Base-by-base conservation (phyloP, 1,140 invertebrate genomes). In the Trichonephila clavata region DNA sequence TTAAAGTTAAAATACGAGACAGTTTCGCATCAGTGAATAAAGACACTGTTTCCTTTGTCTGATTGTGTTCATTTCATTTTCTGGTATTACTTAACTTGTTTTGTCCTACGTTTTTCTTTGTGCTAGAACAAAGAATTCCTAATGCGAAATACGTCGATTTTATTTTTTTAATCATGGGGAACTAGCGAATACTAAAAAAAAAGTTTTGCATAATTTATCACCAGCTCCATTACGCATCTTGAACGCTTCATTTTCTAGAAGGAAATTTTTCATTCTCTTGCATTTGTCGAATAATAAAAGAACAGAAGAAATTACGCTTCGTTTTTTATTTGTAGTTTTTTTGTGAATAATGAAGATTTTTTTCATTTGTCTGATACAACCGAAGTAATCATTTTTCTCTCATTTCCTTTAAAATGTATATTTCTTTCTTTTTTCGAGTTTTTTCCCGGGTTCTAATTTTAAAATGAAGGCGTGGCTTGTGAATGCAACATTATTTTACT, bases 171-270 rank as follows among this genome's bases (percentile, higher is more conserved):
- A 86, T 86, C 60, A 86, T 61, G 14, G 59, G 24, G 8, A 86
- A 20, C 50, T 24, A 24, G 18, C 39, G 81, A n/a, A n/a, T 27
- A 2, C 7, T 63, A 63, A 61, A 86, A 86, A 86, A 39, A 57
- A 90, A 2, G 27, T 90, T 80, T 90, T 90, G 43, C 68, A 90
- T 90, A 90, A 90, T 90, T 90, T 90, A 90, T 90, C 88, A 90
- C 50, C 27, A 14, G 71, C 32, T 80, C 88, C 88, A 90, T 90
- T 90, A 90, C 68, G 50, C 71, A 27, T 60, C 68, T 60, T 90
- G 88, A 90, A 90, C 68, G 88, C 88, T 90, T 90, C 88, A 90
- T 90, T 90, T 90, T 90, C 68, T 80, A 80, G 21, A 32, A 39
- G 57, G 68, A 60, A 71, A 90, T 90, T 90, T 90, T 90, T 80